Evolutionary conservation across 2,888 invertebrate species (phyloP).

Genomic region (Aradus depressus): DNA sequence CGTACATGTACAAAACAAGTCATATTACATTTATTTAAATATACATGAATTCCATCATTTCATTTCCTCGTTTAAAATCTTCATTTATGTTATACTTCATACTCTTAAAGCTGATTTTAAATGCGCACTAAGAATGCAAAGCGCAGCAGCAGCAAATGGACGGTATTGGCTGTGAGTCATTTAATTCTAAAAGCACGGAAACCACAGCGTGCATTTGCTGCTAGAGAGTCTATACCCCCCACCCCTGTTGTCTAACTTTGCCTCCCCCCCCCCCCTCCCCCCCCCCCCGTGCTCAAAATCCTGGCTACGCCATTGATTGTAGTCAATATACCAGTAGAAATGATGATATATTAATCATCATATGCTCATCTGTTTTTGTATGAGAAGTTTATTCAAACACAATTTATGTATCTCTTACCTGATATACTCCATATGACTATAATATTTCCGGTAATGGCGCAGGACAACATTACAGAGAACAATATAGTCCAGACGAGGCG

Average conservation of each 20-base stretch:
- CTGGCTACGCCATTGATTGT: background rate
- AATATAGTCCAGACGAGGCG: constrained; percentile 61
- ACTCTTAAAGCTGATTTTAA: no score
- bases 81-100: no score
- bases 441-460: constrained; percentile 74
- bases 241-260: background rate
- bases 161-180: no score
- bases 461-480: constrained; percentile 63
- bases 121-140: no score
- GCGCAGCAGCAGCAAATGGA: no score
- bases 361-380: background rate
- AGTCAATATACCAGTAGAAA: background rate
- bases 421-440: constrained; percentile 90
- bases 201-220: no score
- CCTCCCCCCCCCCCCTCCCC: background rate
- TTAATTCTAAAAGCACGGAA: no score
- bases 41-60: no score
- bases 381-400: background rate
- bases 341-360: background rate
- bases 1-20: no score
- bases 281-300: background rate
- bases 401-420: constrained; percentile 44
- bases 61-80: no score
- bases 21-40: no score
- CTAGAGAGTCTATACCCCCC: no score